These are phyloP conservation scores for Rhorus exstirpatorius DNA, from an alignment of 2,888 invertebrate species.

Conservation along the genomic window DNA sequence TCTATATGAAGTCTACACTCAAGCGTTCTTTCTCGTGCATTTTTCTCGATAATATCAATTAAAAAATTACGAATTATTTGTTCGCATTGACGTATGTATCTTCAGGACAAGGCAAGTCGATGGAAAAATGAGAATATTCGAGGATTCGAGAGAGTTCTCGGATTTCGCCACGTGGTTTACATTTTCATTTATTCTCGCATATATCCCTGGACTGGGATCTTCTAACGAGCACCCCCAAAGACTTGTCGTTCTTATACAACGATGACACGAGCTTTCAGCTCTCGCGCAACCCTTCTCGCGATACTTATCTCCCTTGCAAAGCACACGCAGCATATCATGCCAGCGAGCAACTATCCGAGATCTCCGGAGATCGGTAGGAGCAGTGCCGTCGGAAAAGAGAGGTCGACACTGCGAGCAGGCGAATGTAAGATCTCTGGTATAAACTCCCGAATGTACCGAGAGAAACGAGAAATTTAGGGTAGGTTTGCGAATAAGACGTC, in stretches of 20 bases:
- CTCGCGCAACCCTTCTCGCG: conserved; percentile 76
- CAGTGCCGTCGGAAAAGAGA: conserved; percentile 49
- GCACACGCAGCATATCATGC: conserved; percentile 7
- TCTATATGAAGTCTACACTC: too few relatives aligned
- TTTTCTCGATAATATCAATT: too few relatives aligned
- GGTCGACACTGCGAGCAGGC: conserved; percentile 54
- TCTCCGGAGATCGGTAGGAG: conserved; percentile 55
- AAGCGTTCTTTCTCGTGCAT: too few relatives aligned
- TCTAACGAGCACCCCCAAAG: conserved; percentile 82
- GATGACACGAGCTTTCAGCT: conserved; percentile 44
- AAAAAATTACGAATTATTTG: too few relatives aligned
- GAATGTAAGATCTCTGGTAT: conserved; percentile 47
- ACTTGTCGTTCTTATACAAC: conserved; percentile 75
- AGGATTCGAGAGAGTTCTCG: background rate
- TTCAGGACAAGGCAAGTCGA: background rate
- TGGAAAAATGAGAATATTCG: conserved; percentile 13
- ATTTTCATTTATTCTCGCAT: conserved; percentile 60
- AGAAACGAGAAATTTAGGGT: conserved; percentile 36
- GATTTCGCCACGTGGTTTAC: conserved; percentile 62
- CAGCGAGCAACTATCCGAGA: conserved; percentile 57
- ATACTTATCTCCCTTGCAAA: conserved; percentile 62
- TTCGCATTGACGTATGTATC: too few relatives aligned
- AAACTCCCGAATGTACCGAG: conserved; percentile 30
- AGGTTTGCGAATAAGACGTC: conserved; percentile 19
- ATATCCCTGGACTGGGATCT: conserved; percentile 78